A percentile compares a stretch with the other conserved stretches of the same genome.
These are phyloP conservation scores for Lepidotrigona ventralis DNA, from an alignment of 1,140 invertebrate genomes.

Conservation along the genomic window DNA sequence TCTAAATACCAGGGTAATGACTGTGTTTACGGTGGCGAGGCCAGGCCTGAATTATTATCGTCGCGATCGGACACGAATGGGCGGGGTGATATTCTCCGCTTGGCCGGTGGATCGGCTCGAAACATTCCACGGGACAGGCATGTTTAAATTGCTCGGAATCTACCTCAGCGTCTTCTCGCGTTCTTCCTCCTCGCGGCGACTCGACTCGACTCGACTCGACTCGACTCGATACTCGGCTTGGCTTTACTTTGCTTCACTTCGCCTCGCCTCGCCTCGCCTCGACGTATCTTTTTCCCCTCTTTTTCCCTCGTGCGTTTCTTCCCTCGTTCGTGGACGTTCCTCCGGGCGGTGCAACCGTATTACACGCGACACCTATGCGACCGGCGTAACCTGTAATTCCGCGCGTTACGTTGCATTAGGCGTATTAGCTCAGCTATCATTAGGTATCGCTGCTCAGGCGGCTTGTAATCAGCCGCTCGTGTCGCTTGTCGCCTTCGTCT, in stretches of 20 bases:
- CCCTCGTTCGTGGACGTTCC: neutral
- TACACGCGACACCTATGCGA: conserved; percentile 47
- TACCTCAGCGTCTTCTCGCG: neutral
- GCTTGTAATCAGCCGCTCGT: conserved; percentile 44
- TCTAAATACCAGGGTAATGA: conserved; percentile 52
- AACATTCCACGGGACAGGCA: conserved; percentile 32
- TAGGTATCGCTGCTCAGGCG: conserved; percentile 17
- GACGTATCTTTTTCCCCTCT: neutral
- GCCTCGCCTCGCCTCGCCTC: no score
- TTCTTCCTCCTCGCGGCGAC: conserved; percentile 4
- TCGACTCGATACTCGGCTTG: no score
- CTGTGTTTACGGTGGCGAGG: conserved; percentile 54
- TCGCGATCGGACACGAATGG: conserved; percentile 49
- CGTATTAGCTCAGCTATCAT: conserved; percentile 51
- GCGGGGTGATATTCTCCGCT: conserved; percentile 40
- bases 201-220: neutral
- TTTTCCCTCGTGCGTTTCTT: neutral
- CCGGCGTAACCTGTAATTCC: conserved; percentile 48
- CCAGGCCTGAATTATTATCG: conserved; percentile 58
- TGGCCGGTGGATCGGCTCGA: conserved; percentile 43
- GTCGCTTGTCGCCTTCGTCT: conserved; percentile 16
- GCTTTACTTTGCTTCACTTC: no score
- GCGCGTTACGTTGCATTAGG: conserved; percentile 56
- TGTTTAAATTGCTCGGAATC: conserved; percentile 55
- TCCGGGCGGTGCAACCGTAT: conserved; percentile 41